phyloP scores from a whole-genome alignment of 2,797 vertebrate genomes.

The Emydoidea blandingii region DNA sequence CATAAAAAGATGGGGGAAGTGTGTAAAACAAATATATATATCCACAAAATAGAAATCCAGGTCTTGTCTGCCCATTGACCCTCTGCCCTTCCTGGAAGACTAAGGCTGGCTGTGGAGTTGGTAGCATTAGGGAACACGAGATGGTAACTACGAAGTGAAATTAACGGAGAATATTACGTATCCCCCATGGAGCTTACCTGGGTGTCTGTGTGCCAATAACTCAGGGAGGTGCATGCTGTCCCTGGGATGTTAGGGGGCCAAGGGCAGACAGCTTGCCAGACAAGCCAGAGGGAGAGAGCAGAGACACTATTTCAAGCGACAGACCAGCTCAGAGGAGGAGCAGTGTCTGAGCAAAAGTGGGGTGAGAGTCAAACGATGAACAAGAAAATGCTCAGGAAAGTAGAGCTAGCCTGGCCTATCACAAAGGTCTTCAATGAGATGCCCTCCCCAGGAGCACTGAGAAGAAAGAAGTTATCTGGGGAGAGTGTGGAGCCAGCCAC shows the following conservation, averaged over 20 bases:
- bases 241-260: not conserved
- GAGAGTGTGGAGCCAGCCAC: not conserved
- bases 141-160: slow-evolving; percentile 18
- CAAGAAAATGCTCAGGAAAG: not conserved
- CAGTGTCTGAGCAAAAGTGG: not conserved
- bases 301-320: not conserved
- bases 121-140: not conserved
- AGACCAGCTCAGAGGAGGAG: not conserved
- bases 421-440: not conserved
- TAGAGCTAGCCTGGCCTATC: not conserved
- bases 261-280: not conserved
- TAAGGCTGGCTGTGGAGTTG: not conserved
- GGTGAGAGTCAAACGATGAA: not conserved
- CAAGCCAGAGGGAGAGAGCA: not conserved
- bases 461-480: not conserved
- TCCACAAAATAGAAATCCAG: not conserved
- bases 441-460: not conserved
- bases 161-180: slow-evolving; percentile 15
- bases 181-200: not conserved
- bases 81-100: not conserved
- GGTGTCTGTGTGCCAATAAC: not conserved
- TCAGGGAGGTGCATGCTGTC: not conserved
- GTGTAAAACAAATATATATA: slow-evolving; percentile 30
- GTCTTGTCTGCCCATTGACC: not conserved
- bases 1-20: not conserved